Percentiles rank a stretch among this genome's conserved stretches.
These are phyloP conservation scores for Cryptotis parvus DNA, from an alignment of 2,113 vertebrate species.

Conservation along the genomic window DNA sequence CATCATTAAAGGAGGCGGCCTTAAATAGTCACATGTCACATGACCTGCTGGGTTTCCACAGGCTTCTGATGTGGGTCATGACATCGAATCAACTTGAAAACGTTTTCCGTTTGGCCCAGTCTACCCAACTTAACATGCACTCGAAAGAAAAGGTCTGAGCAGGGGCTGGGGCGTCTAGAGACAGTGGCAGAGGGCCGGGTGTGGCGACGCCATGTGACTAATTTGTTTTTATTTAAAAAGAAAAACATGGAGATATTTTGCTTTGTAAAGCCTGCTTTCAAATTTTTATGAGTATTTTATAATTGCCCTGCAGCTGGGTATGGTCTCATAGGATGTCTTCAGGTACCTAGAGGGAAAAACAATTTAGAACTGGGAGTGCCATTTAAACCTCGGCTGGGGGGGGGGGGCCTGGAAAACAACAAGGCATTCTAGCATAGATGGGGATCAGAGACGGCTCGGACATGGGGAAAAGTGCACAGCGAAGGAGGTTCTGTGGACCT, in stretches of 20 bases:
- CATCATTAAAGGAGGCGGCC: neutral
- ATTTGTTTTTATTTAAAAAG: too few relatives aligned
- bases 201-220: too few relatives aligned
- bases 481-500: neutral
- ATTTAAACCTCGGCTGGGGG: neutral
- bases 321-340: neutral
- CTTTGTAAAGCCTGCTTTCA: neutral
- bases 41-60: neutral
- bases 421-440: neutral
- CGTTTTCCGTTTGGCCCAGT: conserved; percentile 18
- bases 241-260: neutral
- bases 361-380: neutral
- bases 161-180: too few relatives aligned
- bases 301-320: neutral
- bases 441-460: neutral
- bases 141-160: neutral
- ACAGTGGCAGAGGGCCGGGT: too few relatives aligned
- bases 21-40: neutral
- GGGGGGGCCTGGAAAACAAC: too few relatives aligned
- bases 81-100: neutral
- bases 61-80: neutral
- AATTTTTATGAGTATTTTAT: neutral
- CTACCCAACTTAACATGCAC: neutral
- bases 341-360: neutral
- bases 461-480: neutral